Evolutionary conservation across 2,888 invertebrate genomes (phyloP), one percentile per base, ranked within the genome.

Genomic region (Nyleta sp.): DNA sequence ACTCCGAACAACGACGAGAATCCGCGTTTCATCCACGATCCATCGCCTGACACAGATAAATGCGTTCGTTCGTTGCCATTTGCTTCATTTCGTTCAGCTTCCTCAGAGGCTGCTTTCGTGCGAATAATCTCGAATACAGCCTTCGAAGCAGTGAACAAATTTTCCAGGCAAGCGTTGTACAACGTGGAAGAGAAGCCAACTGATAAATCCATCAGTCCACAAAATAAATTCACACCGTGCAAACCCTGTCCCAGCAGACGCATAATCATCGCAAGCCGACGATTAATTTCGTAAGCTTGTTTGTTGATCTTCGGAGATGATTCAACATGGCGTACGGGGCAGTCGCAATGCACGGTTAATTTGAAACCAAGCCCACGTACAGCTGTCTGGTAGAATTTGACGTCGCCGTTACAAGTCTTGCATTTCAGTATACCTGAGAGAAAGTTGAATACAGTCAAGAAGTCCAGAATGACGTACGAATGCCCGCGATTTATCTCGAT

Each of bases 241-340:
- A 53, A 48, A 17, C 75, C 70, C 20, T 50, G 55, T 40, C n/a
- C n/a, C n/a, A n/a, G n/a, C n/a, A n/a, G n/a, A n/a, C n/a, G n/a
- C 75, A 48, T 75, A 40, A 68, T 31, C 17, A 75, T 55, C 17
- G 60, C 22, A 46, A 75, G 24, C 55, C 62, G 67, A 24, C 52
- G 68, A 75, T 75, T 68, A 40, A 68, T 68, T 75, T 75, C 55
- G 57, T 55, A 64, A 17, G 53, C 55, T 57, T 28, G 40, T n/a
- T n/a, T n/a, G 40, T 33, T 55, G 18, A 75, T 44, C 10, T 17
- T 52, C 22, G 67, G 67, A 24, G 68, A 75, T 38, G 68, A 75
- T 46, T 55, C 62, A 57, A 67, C 53, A 38, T 18, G 20, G 28
- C 38, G 44, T 40, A 44, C 71, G 22, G 18, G 46, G 40, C 59